Base-by-base conservation (phyloP, 2,888 invertebrate genomes). In the Patella depressa region DNA sequence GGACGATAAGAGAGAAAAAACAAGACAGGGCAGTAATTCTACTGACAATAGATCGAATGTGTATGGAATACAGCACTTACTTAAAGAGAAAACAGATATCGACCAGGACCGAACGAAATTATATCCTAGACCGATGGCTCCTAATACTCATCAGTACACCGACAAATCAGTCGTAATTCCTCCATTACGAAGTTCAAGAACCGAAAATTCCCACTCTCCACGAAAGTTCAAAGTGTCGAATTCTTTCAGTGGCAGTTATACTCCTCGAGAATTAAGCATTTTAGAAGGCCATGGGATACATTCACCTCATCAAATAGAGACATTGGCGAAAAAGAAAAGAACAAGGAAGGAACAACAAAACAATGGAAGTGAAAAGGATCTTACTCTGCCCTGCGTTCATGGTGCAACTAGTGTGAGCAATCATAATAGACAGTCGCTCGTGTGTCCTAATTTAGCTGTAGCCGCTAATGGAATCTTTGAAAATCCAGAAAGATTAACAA, bases 1-100 rank as follows among this genome's bases (percentile, higher is more conserved):
- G n/a, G 77, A 78, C n/a, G 53, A 71, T 65, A 14, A 24, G 11
- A 14, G 14, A 24, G 65, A 65, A 24, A 65, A 12, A 5, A 65
- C 11, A 24, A 3, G 2, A 24, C 9, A 65, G 9, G 24, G 24
- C 19, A 24, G 14, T 12, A 15, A 65, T 24, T 24, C 14, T 65
- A 65, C 19, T 14, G 65, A 24, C 19, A 65, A 65, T 19, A 19
- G 24, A 65, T 65, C 65, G 12, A 24, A 65, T 24, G 2, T 3
- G 19, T 24, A n/a, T 65, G 65, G 65, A 65, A 45, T 45, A 9
- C 45, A 45, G 45, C 45, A 45, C 45, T 45, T 45, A 9, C 45
- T 45, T 45, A 45, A 45, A 45, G 45, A 45, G 45, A 45, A 45
- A 45, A 65, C 24, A 65, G 19, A 24, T 24, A 11, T 19, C 1